These are phyloP conservation scores for Cinclus mexicanus DNA, from an alignment of 2,113 vertebrate genomes.

Conservation along the genomic window DNA sequence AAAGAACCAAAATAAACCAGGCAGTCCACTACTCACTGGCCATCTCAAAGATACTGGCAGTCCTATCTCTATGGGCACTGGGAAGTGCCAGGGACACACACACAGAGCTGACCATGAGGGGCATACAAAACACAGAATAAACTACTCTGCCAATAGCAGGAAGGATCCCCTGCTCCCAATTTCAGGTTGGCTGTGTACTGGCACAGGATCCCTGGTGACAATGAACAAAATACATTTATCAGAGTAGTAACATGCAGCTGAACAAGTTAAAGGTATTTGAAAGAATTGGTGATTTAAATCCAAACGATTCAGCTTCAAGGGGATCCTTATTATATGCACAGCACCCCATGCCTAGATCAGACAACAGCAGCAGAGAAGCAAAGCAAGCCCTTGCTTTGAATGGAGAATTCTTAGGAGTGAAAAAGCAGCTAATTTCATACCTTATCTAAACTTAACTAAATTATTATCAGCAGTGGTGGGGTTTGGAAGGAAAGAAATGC, in stretches of 20 bases:
- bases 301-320: background rate
- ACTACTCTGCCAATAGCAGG: background rate
- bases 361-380: background rate
- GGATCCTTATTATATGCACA: background rate
- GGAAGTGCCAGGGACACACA: background rate
- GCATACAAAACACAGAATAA: background rate
- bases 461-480: background rate
- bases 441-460: background rate
- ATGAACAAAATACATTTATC: background rate
- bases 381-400: background rate
- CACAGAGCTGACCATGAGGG: accelerated
- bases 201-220: background rate
- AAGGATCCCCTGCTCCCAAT: background rate
- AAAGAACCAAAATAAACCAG: background rate
- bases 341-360: background rate
- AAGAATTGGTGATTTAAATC: background rate
- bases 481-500: background rate
- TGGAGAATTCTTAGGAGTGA: background rate
- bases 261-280: background rate
- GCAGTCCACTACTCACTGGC: background rate
- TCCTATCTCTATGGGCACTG: background rate
- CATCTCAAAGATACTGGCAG: background rate
- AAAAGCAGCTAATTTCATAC: background rate
- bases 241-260: background rate
- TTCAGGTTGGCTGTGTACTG: background rate